phyloP scores from a whole-genome alignment of 2,888 invertebrate species.

The Deilephila porcellus region DNA sequence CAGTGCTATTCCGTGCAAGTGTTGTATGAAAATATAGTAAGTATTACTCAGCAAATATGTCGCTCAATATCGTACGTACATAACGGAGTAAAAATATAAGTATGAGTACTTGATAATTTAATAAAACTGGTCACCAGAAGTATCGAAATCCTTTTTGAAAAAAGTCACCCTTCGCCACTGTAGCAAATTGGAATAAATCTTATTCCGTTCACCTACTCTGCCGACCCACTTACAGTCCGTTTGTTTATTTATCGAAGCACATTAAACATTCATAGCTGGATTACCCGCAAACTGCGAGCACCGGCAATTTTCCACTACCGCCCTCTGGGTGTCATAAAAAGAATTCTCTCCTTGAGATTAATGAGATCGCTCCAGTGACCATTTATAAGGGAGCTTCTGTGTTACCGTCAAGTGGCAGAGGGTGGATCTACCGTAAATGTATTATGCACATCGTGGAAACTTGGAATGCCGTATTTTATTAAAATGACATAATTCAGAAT shows the following conservation, averaged over 20 bases:
- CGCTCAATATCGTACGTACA: no score
- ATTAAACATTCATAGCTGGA: constrained; percentile 46
- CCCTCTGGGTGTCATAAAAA: constrained; percentile 56
- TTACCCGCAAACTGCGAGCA: constrained; percentile 49
- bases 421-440: constrained; percentile 3
- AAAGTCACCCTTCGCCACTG: no score
- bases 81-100: no score
- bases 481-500: background rate
- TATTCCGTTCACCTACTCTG: constrained; percentile 31
- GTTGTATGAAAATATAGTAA: no score
- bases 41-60: no score
- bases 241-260: constrained; percentile 39
- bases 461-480: background rate
- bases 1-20: no score
- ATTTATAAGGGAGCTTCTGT: constrained; percentile 18
- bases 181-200: constrained; percentile 20
- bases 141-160: no score
- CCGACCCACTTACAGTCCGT: constrained; percentile 31
- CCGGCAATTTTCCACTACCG: constrained; percentile 50
- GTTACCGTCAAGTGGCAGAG: constrained; percentile 8
- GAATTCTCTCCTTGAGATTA: constrained; percentile 58
- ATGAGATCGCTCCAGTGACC: constrained; percentile 43
- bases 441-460: constrained; percentile 14
- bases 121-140: no score
- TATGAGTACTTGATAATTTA: no score